Evolutionary conservation across 2,113 vertebrate genomes (phyloP).

Genomic region (Takifugu flavidus): DNA sequence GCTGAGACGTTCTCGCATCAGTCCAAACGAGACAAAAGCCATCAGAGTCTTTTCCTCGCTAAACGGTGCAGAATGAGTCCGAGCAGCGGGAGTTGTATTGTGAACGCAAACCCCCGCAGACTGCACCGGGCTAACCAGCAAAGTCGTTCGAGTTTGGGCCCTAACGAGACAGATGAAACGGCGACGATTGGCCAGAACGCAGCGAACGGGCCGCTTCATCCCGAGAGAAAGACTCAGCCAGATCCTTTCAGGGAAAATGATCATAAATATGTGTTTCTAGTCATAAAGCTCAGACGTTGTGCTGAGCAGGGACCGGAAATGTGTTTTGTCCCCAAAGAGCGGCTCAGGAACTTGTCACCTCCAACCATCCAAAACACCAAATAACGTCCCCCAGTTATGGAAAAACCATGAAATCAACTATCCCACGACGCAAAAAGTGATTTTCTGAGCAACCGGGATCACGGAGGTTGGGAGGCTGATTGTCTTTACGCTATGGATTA

Average conservation of each 20-base stretch:
- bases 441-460: too few species aligned
- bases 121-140: slow-evolving; percentile 38
- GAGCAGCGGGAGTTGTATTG: slow-evolving; percentile 67
- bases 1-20: slow-evolving; percentile 59
- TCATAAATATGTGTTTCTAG: too few species aligned
- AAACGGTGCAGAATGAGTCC: slow-evolving; percentile 62
- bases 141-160: slow-evolving; percentile 3
- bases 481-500: too few species aligned
- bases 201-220: background rate
- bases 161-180: slow-evolving; percentile 52
- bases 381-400: too few species aligned
- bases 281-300: too few species aligned
- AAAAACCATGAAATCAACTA: too few species aligned
- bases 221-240: too few species aligned
- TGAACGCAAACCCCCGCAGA: slow-evolving; percentile 41
- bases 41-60: slow-evolving; percentile 63
- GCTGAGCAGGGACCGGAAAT: too few species aligned
- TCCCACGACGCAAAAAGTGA: too few species aligned
- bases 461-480: too few species aligned
- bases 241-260: too few species aligned
- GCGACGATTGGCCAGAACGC: slow-evolving; percentile 3
- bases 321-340: background rate
- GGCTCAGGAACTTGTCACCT: background rate
- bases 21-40: slow-evolving; percentile 61
- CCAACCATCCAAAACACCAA: background rate